phyloP scores from a whole-genome alignment of 2,888 invertebrate species.

The Cerceris rybyensis region DNA sequence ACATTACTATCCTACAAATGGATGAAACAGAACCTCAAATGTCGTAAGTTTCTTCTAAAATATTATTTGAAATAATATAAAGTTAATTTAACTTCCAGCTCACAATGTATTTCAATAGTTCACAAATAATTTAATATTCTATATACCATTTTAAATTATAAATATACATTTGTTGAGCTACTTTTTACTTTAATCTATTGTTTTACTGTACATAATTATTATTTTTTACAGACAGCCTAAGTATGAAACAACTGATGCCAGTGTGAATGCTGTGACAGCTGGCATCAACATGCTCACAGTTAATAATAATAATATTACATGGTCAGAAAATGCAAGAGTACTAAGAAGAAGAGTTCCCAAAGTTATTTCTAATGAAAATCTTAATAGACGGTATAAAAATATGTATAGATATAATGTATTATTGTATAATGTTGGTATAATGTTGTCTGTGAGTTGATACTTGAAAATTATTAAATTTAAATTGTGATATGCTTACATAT shows the following conservation, averaged over 20 bases:
- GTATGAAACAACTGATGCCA: constrained; percentile 57
- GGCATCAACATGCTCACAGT: constrained; percentile 76
- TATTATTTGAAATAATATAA: neutral
- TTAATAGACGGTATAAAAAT: constrained; percentile 73
- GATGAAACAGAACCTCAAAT: constrained; percentile 38
- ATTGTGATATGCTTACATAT: constrained; percentile 2
- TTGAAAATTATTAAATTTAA: constrained; percentile 1
- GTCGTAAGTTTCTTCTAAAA: constrained; percentile 40
- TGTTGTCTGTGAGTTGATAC: neutral
- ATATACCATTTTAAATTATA: neutral
- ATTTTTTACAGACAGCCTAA: constrained; percentile 48
- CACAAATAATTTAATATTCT: neutral
- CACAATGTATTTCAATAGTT: neutral
- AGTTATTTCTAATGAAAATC: constrained; percentile 54
- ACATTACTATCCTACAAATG: constrained; percentile 42
- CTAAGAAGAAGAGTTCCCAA: constrained; percentile 62
- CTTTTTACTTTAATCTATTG: neutral
- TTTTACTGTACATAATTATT: constrained; percentile 6
- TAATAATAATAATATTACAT: constrained; percentile 51
- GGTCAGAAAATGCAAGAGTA: constrained; percentile 49
- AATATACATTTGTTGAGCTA: neutral
- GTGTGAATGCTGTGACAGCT: constrained; percentile 75
- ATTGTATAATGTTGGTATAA: too few species aligned
- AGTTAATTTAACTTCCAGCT: too few species aligned
- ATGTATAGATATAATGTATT: too few species aligned